Evolutionary conservation across 2,888 invertebrate species (phyloP).

Genomic region (Dasypogon diadema): DNA sequence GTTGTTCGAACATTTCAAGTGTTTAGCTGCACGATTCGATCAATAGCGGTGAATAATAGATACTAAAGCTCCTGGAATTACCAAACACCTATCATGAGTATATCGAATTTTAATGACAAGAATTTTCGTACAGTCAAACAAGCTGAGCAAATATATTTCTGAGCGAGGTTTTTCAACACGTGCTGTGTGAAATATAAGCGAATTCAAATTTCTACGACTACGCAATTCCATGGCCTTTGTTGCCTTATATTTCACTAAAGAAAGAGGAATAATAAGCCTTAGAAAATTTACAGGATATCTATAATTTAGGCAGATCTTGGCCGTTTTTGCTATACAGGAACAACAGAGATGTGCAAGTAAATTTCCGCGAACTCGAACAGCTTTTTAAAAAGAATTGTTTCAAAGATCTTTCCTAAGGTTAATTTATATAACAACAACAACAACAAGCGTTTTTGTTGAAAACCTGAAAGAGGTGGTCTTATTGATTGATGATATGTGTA

Average conservation of each 20-base stretch:
- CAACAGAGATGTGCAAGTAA: not conserved
- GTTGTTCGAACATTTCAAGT: constrained; percentile 34
- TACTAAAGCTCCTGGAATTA: constrained; percentile 26
- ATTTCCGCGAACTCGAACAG: not conserved
- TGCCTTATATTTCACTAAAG: not conserved
- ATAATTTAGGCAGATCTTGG: too few species aligned
- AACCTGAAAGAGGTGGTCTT: too few species aligned
- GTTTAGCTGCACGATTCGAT: constrained; percentile 17
- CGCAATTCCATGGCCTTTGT: not conserved
- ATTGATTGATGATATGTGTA: too few species aligned
- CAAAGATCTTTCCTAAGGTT: too few species aligned
- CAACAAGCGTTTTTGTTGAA: too few species aligned
- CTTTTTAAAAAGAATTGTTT: too few species aligned
- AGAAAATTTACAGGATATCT: too few species aligned
- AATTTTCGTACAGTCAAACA: not conserved
- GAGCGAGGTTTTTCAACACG: constrained; percentile 11
- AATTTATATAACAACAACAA: too few species aligned
- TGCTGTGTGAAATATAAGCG: constrained; percentile 17
- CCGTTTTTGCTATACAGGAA: not conserved
- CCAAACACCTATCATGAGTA: not conserved
- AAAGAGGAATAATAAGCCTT: not conserved
- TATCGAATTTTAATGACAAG: constrained; percentile 17
- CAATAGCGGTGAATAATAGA: constrained; percentile 38
- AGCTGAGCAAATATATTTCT: constrained; percentile 40
- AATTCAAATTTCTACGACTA: not conserved